Evolutionary conservation across 2,888 invertebrate genomes (phyloP), one percentile per base, ranked within the genome.

Genomic region (Sesia bembeciformis): DNA sequence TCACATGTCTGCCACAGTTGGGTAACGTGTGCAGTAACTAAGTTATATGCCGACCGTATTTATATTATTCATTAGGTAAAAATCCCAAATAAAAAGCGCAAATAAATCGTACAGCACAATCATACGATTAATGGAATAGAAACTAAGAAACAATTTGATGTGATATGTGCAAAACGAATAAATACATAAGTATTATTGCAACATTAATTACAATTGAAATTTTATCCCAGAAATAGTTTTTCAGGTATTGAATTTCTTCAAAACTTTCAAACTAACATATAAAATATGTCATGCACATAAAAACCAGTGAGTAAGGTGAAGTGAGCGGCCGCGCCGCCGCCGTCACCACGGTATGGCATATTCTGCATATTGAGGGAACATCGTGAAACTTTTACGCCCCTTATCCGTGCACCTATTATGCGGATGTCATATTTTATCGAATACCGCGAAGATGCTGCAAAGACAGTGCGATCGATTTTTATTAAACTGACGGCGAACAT

Each of bases 371-470:
- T 54, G 53, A 52, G 49, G 54, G 40, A 50, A 43, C 6, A 53
- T 42, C 54, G 53, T 56, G 54, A 56, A 58, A 54, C 51, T 58
- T 58, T 58, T 49, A 58, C 58, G 58, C 53, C 40, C 53, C 52
- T 52, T 52, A 55, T 52, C 52, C 56, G 41, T 53, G 55, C 51
- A 52, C 57, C 56, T 54, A 59, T 59, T 57, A 56, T 53, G 57
- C 52, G 55, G 46, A 53, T 54, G 53, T 54, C 54, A 54, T 59
- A 57, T 59, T 57, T 59, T 55, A 57, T 56, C 49, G 56, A 62
- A 60, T 61, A 61, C 61, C 57, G 43, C 40, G 46, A 62, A 61
- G 62, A 60, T 61, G 60, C 61, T 56, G 43, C 40, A 40, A 62
- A 61, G 62, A 61, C 60, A 58, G 46, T 46, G 49, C 39, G 39